phyloP scores from a whole-genome alignment of 2,888 invertebrate genomes.

The Deladenus siricidicola region DNA sequence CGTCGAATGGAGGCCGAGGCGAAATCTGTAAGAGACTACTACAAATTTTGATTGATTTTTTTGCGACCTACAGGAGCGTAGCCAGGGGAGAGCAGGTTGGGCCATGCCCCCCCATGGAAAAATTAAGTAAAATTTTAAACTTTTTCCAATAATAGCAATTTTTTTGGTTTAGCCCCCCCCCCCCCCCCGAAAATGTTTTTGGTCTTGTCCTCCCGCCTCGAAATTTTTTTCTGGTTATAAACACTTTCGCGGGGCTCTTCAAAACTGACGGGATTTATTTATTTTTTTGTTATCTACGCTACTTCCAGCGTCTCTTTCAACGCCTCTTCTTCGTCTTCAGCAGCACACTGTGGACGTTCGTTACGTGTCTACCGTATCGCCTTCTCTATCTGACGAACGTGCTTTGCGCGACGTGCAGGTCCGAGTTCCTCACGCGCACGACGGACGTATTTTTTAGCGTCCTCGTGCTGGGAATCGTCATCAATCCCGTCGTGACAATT shows the following conservation, averaged over 20 bases:
- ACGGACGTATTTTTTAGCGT: slow-evolving; percentile 36
- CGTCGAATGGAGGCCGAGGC: slow-evolving; percentile 39
- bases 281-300: neutral
- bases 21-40: slow-evolving; percentile 32
- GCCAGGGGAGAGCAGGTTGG: too few relatives aligned
- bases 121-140: too few relatives aligned
- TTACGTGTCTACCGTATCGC: slow-evolving; percentile 50
- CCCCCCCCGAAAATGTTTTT: too few relatives aligned
- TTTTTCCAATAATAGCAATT: too few relatives aligned
- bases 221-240: too few relatives aligned
- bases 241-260: too few relatives aligned
- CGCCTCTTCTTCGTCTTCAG: slow-evolving; percentile 51
- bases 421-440: slow-evolving; percentile 14
- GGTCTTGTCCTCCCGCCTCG: too few relatives aligned
- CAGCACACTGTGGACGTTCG: slow-evolving; percentile 51
- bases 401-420: slow-evolving; percentile 18
- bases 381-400: slow-evolving; percentile 37
- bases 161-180: too few relatives aligned
- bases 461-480: slow-evolving; percentile 48
- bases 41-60: too few relatives aligned
- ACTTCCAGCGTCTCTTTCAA: slow-evolving; percentile 46
- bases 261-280: too few relatives aligned
- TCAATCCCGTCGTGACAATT: slow-evolving; percentile 50
- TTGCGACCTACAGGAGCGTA: too few relatives aligned
- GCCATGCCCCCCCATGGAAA: too few relatives aligned